Conservation (phyloP, 2,797 vertebrate genomes). For the Hoplostethus mediterraneus region DNA sequence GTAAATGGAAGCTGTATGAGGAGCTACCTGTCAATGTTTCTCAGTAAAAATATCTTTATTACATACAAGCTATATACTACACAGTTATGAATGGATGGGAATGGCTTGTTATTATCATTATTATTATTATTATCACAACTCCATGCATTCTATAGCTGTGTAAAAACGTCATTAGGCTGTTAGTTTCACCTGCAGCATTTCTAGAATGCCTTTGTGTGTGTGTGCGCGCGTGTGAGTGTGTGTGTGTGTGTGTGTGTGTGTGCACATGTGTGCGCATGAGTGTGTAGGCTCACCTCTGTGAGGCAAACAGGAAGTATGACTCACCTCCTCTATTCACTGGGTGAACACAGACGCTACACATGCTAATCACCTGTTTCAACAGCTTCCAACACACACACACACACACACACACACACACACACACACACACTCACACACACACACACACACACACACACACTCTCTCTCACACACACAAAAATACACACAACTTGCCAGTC, state of each 20-base stretch:
- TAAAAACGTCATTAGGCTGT: too few relatives aligned
- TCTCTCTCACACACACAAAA: neutral
- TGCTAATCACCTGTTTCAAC: neutral
- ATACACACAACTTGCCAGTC: neutral
- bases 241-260: neutral
- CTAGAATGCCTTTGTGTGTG: neutral
- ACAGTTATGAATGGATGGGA: too few relatives aligned
- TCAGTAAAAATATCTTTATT: too few relatives aligned
- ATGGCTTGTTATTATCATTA: too few relatives aligned
- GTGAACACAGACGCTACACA: neutral
- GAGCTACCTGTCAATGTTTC: too few relatives aligned
- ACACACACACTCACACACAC: slow-evolving; percentile 1
- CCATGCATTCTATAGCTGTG: too few relatives aligned
- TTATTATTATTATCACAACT: too few relatives aligned
- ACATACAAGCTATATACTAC: too few relatives aligned
- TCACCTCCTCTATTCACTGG: slow-evolving; percentile 35
- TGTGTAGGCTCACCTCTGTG: slow-evolving; percentile 20
- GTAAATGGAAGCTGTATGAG: neutral
- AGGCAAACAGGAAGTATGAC: slow-evolving; percentile 65
- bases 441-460: neutral
- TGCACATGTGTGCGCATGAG: neutral
- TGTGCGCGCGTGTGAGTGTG: neutral
- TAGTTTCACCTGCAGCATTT: neutral
- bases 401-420: slow-evolving; percentile 5
- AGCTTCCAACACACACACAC: slow-evolving; percentile 14